These are phyloP conservation scores for Boulengeromyrus knoepffleri DNA, from an alignment of 2,113 vertebrate genomes.

Conservation along the genomic window DNA sequence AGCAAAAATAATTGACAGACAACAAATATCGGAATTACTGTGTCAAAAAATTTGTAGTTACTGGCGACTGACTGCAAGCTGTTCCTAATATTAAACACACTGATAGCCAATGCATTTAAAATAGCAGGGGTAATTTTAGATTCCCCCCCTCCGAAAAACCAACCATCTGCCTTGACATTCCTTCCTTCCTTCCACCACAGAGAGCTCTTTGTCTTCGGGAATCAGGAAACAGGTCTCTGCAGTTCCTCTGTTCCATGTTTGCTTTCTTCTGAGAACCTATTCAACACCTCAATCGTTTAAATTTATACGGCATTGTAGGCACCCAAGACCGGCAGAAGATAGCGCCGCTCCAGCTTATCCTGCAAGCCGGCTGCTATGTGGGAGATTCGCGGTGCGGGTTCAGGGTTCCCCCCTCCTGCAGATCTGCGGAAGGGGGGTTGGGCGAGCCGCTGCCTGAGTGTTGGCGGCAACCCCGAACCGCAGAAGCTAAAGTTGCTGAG, in stretches of 20 bases:
- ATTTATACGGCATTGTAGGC: neutral
- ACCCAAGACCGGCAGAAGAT: neutral
- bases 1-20: too few relatives aligned
- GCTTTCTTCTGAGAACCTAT: neutral
- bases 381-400: neutral
- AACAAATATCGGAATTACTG: neutral
- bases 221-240: neutral
- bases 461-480: slow-evolving; percentile 15
- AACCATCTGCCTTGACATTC: slow-evolving; percentile 8
- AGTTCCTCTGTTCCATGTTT: neutral
- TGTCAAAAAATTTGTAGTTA: neutral
- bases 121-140: neutral
- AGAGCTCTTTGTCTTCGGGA: slow-evolving; percentile 11
- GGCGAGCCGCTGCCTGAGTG: neutral
- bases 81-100: neutral
- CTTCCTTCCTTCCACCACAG: slow-evolving; percentile 2
- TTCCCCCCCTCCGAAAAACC: slow-evolving; percentile 4
- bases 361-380: neutral
- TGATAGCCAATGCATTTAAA: neutral
- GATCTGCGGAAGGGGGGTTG: neutral
- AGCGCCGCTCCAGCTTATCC: neutral
- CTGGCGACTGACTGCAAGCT: neutral
- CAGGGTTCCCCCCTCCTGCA: neutral
- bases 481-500: neutral
- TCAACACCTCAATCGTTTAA: neutral